Conservation (phyloP, 2,113 vertebrate genomes). For the Ovis aries region DNA sequence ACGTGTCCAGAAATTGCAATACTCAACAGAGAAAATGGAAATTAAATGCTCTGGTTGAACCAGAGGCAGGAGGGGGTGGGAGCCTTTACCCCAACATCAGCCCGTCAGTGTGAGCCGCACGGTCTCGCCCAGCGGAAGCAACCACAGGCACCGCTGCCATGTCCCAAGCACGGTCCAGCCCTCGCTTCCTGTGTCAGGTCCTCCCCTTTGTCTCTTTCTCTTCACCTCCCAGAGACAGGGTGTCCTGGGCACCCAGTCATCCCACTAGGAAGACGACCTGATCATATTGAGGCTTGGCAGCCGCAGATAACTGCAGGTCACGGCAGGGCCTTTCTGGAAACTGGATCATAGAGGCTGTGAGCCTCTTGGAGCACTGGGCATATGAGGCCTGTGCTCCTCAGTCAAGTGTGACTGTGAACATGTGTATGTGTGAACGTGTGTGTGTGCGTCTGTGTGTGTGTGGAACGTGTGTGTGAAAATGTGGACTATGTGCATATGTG, state of each 20-base stretch:
- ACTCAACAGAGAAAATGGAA: neutral
- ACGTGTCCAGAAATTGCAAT: neutral
- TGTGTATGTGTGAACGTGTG: neutral
- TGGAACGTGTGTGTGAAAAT: neutral
- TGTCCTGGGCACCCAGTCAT: neutral
- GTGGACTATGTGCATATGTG: too few species aligned
- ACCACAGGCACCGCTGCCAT: rapidly evolving
- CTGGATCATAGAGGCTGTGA: neutral
- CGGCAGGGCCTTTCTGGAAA: neutral
- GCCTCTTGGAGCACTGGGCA: too few species aligned
- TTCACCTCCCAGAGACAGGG: too few species aligned
- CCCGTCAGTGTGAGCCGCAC: neutral
- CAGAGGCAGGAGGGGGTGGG: neutral
- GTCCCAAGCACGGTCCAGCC: rapidly evolving
- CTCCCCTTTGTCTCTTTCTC: neutral
- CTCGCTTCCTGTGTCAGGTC: too few species aligned
- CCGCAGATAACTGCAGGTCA: neutral
- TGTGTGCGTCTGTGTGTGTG: neutral
- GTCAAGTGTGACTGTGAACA: too few species aligned
- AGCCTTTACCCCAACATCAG: rapidly evolving
- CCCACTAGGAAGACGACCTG: neutral
- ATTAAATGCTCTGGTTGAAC: neutral
- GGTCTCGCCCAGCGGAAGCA: neutral
- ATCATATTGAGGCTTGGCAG: neutral
- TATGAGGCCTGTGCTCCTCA: too few species aligned